Conservation (phyloP, 2,113 vertebrate species). For the Stigmatopora argus region DNA sequence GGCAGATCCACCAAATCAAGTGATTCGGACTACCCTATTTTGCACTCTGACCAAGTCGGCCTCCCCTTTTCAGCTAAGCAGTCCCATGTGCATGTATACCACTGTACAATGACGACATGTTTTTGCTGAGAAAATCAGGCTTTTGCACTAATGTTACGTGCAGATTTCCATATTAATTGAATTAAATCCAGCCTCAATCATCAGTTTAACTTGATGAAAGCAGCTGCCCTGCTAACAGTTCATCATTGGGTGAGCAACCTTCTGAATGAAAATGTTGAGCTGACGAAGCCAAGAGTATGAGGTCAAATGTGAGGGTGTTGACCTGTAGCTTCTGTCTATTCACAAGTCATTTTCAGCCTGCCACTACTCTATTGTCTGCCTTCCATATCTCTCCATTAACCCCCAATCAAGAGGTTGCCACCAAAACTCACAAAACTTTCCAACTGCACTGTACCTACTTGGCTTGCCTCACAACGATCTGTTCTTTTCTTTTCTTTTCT, state of each 20-base stretch:
- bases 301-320: slow-evolving; percentile 50
- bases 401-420: slow-evolving; percentile 22
- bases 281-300: slow-evolving; percentile 44
- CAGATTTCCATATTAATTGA: slow-evolving; percentile 51
- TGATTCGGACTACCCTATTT: neutral
- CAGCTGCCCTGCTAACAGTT: slow-evolving; percentile 47
- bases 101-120: slow-evolving; percentile 1
- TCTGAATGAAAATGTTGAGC: slow-evolving; percentile 52
- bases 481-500: too few species aligned
- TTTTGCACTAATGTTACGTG: slow-evolving; percentile 30
- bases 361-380: slow-evolving; percentile 36
- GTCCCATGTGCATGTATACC: neutral
- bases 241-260: slow-evolving; percentile 42
- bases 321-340: slow-evolving; percentile 50
- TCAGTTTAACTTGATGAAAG: slow-evolving; percentile 38
- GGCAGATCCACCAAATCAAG: too few species aligned
- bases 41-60: slow-evolving; percentile 10
- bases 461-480: neutral
- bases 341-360: slow-evolving; percentile 49
- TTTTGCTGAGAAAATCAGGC: slow-evolving; percentile 54
- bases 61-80: neutral
- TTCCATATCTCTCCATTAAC: slow-evolving; percentile 54
- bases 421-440: neutral
- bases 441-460: neutral
- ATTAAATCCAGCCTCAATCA: slow-evolving; percentile 61